Conservation (phyloP, 2,113 vertebrate species). For the Tautogolabrus adspersus region DNA sequence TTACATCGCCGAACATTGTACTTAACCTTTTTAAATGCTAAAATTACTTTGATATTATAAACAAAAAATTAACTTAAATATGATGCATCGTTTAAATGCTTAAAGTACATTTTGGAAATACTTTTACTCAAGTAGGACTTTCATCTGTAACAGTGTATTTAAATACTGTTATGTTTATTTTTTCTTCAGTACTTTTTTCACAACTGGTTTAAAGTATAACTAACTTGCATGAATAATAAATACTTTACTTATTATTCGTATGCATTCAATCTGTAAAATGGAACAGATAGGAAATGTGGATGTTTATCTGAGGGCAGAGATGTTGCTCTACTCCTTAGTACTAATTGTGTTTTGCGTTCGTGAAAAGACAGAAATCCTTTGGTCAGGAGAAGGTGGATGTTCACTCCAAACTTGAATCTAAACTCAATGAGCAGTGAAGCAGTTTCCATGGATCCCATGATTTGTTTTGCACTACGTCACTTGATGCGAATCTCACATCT, state of each 20-base stretch:
- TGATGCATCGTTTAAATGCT: neutral
- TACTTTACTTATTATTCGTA: too few species aligned
- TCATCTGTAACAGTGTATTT: too few species aligned
- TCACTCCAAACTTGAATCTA: conserved; percentile 31
- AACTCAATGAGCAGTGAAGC: conserved; percentile 10
- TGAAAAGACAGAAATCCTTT: conserved; percentile 12
- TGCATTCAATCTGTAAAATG: too few species aligned
- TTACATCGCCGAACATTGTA: neutral
- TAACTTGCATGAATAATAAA: too few species aligned
- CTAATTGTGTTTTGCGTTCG: conserved; percentile 2
- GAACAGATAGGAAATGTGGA: too few species aligned
- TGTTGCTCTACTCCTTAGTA: neutral
- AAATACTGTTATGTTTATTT: too few species aligned
- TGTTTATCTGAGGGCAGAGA: neutral
- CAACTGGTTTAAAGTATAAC: too few species aligned
- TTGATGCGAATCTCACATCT: conserved; percentile 58
- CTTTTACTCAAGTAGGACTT: too few species aligned
- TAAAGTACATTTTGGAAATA: too few species aligned
- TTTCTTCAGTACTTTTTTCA: too few species aligned
- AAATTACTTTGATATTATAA: too few species aligned
- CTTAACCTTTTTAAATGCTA: too few species aligned
- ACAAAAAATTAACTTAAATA: neutral
- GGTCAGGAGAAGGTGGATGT: conserved; percentile 23
- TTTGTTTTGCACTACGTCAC: conserved; percentile 60
- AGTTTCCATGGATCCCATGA: conserved; percentile 38